Conservation (phyloP, 1,140 invertebrate species). For the Lysiphlebus fabarum region DNA sequence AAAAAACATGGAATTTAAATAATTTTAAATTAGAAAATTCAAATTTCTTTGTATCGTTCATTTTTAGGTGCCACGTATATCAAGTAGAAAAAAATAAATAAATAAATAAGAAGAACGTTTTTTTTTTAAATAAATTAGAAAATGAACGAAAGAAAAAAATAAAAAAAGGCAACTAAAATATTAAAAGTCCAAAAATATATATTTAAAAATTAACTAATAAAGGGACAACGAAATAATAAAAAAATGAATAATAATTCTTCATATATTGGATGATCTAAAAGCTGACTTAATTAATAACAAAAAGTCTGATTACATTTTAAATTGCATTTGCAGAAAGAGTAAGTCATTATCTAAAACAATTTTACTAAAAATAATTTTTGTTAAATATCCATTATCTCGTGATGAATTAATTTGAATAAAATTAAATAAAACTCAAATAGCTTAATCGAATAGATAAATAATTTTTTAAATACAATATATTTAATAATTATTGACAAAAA, state of each 20-base stretch:
- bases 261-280: conserved; percentile 31
- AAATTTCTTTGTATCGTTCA: too few relatives aligned
- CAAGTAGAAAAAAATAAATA: not conserved
- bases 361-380: not conserved
- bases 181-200: conserved; percentile 9
- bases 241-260: conserved; percentile 29
- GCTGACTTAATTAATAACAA: conserved; percentile 33
- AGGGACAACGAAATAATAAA: conserved; percentile 3
- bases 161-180: conserved; percentile 12
- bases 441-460: too few relatives aligned
- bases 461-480: too few relatives aligned
- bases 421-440: too few relatives aligned
- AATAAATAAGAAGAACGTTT: too few relatives aligned
- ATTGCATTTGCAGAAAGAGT: conserved; percentile 15
- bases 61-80: conserved; percentile 7
- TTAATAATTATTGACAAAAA: too few relatives aligned
- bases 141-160: not conserved
- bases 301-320: conserved; percentile 25
- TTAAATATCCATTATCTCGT: too few relatives aligned
- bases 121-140: not conserved
- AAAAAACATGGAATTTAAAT: too few relatives aligned
- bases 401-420: too few relatives aligned
- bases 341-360: conserved; percentile 1
- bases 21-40: too few relatives aligned
- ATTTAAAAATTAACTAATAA: conserved; percentile 6